Evolutionary conservation across 2,888 invertebrate species (phyloP), one percentile per base, ranked within the genome.

Genomic region (Tetranychus truncatus): DNA sequence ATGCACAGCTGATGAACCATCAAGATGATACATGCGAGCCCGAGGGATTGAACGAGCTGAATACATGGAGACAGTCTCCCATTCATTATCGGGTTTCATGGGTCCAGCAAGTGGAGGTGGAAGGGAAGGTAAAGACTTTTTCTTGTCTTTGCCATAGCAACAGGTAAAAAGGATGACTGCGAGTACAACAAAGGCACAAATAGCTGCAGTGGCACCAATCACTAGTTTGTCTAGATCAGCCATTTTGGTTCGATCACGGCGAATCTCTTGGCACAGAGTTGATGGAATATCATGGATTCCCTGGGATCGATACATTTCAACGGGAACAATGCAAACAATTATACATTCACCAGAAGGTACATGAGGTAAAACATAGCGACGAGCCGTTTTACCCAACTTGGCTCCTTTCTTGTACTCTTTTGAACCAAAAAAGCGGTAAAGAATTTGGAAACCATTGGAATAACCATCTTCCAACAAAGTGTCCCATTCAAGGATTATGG

Each of bases 331-430:
- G 84, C 94, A 94, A 78, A 94, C 93, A 78, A 94, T 89, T 79
- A 94, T 90, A 83, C 93, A 93, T 85, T 94, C 93, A 89, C 92
- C 84, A 11, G 90, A 88, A 71, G 93, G 93, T 77, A 94, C 91
- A 81, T 92, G 93, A 84, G 92, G 92, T 77, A 94, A 92, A 84
- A 91, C 92, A 81, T 93, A 93, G 83, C 93, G 92, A 80, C 92
- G 85, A 84, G 92, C 92, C 81, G 91, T 91, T 24, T 91, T 89
- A 83, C 92, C 92, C 24, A 94, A 83, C 1, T 92, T 91, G 20
- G 92, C 92, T 6, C 92, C 92, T 82, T 91, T 91, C 80, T 92
- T 92, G 84, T 93, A 94, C 79, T 87, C 89, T 81, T 90, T 89
- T 80, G 92, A 92, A 6, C 93, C 94, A 81, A 94, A 94, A 69